These are phyloP conservation scores for Octomys mimax DNA, from an alignment of 2,797 vertebrate genomes.

Conservation along the genomic window DNA sequence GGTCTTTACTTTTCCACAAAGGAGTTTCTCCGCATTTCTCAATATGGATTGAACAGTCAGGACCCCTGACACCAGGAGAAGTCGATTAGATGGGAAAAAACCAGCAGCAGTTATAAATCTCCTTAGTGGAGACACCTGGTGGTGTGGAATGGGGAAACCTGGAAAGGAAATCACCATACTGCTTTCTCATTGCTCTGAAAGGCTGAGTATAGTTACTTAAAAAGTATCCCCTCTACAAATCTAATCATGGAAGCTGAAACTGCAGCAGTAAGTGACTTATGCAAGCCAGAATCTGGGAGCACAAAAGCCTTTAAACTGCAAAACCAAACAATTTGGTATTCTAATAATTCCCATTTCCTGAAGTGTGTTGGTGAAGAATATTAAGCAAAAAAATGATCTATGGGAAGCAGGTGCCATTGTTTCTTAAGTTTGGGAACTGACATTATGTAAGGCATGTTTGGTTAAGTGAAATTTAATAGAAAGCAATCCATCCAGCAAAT, in stretches of 20 bases:
- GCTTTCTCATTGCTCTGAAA: background rate
- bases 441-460: background rate
- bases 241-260: background rate
- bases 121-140: conserved; percentile 14
- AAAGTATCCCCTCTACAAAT: background rate
- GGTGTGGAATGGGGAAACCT: background rate
- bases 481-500: conserved; percentile 16
- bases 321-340: conserved; percentile 21
- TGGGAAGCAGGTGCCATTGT: background rate
- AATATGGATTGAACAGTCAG: background rate
- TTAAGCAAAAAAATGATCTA: background rate
- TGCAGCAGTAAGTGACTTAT: background rate
- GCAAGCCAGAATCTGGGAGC: conserved; percentile 15
- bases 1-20: background rate
- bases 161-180: background rate
- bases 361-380: background rate
- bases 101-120: background rate
- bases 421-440: conserved; percentile 16
- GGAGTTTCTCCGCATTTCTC: background rate
- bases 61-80: background rate
- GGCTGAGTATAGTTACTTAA: background rate
- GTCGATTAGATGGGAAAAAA: background rate
- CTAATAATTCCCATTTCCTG: background rate
- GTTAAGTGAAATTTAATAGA: conserved; percentile 62
- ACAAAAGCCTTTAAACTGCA: conserved; percentile 18